These are phyloP conservation scores for Tryphoninae sp. DNA, from an alignment of 2,888 invertebrate genomes.

Conservation along the genomic window DNA sequence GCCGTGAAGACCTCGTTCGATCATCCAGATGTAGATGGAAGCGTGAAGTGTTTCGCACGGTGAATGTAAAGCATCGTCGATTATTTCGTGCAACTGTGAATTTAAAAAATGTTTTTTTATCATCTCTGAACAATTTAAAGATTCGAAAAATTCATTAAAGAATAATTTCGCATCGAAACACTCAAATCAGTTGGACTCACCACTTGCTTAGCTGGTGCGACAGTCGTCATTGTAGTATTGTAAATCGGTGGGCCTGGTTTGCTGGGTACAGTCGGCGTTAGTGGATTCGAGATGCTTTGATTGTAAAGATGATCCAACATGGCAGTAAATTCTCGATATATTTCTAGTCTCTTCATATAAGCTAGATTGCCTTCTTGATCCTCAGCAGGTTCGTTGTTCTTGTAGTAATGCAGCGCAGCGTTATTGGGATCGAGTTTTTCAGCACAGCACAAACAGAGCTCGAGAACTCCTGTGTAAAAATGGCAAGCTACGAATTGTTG, in stretches of 20 bases:
- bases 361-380: constrained; percentile 92
- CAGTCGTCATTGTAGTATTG: constrained; percentile 67
- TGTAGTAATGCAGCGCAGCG: constrained; percentile 93
- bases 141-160: constrained; percentile 2
- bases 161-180: background rate
- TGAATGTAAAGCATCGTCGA: constrained; percentile 86
- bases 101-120: constrained; percentile 10
- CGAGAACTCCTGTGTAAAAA: constrained; percentile 94
- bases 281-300: constrained; percentile 83
- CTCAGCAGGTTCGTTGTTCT: constrained; percentile 90
- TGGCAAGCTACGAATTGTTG: constrained; percentile 90
- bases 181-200: constrained; percentile 63
- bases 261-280: constrained; percentile 80
- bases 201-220: constrained; percentile 77
- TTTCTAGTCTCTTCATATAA: constrained; percentile 91
- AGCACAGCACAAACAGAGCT: constrained; percentile 92
- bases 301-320: constrained; percentile 88
- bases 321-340: constrained; percentile 92
- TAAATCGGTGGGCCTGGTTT: constrained; percentile 78
- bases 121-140: background rate
- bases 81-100: constrained; percentile 84
- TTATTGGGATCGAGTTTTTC: constrained; percentile 94
- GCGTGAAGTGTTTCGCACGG: constrained; percentile 95
- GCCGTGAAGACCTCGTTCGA: constrained; percentile 87
- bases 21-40: constrained; percentile 96